Conservation (phyloP, 2,888 invertebrate species). For the Cantharis rufa region DNA sequence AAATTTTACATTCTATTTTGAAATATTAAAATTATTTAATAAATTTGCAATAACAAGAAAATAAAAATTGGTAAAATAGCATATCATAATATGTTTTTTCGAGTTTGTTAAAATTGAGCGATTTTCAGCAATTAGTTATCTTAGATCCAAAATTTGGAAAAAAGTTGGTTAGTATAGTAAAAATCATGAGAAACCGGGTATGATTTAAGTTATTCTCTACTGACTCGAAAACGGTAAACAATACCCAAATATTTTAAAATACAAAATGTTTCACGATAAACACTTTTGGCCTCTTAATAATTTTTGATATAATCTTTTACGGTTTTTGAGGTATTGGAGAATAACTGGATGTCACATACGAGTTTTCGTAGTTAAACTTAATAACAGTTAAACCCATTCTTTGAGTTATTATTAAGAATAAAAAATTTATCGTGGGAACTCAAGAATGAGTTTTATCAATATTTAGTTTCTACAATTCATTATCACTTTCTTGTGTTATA, state of each 20-base stretch:
- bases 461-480: not conserved
- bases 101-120: not conserved
- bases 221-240: too few species aligned
- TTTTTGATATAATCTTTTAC: too few species aligned
- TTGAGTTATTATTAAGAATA: not conserved
- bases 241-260: too few species aligned
- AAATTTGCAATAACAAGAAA: not conserved
- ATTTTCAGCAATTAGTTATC: too few species aligned
- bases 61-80: not conserved
- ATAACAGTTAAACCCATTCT: not conserved
- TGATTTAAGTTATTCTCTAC: too few species aligned
- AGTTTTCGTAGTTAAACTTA: too few species aligned
- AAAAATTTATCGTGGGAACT: not conserved
- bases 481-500: not conserved
- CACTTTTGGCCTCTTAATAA: too few species aligned
- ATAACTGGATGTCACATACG: too few species aligned
- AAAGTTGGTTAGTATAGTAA: not conserved
- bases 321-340: too few species aligned
- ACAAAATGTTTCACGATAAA: too few species aligned
- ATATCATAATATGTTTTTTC: not conserved
- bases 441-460: not conserved
- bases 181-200: too few species aligned
- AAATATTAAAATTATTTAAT: not conserved
- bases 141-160: not conserved
- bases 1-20: not conserved